phyloP scores from a whole-genome alignment of 2,888 invertebrate species.

The Apantesis nais region DNA sequence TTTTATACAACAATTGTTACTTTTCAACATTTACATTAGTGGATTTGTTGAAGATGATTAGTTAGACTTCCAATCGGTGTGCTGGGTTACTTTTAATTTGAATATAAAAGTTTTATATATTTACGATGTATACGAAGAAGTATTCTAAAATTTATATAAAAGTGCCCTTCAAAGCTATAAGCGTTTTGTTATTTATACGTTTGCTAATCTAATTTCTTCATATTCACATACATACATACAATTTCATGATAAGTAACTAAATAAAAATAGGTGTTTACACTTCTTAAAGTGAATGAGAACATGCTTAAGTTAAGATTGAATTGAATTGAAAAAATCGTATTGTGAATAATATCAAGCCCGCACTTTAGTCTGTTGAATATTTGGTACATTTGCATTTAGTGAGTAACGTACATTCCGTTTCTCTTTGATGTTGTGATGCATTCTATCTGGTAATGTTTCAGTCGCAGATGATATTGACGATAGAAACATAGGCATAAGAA shows the following conservation, averaged over 20 bases:
- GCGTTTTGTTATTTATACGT: neutral
- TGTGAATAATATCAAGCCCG: slow-evolving; percentile 24
- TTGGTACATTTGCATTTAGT: slow-evolving; percentile 56
- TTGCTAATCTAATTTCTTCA: neutral
- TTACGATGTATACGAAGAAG: neutral
- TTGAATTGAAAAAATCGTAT: neutral
- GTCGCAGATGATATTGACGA: slow-evolving; percentile 33
- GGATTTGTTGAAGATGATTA: neutral
- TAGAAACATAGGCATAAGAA: slow-evolving; percentile 1
- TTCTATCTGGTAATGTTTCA: slow-evolving; percentile 42
- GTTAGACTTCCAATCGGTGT: neutral
- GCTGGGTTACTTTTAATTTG: neutral
- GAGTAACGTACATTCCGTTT: slow-evolving; percentile 33
- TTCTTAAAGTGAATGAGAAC: neutral
- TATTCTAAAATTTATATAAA: too few relatives aligned
- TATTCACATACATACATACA: neutral
- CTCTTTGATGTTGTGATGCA: slow-evolving; percentile 53
- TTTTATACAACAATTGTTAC: neutral
- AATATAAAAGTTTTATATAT: neutral
- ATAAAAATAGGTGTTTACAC: neutral
- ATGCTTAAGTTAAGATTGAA: neutral
- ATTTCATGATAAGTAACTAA: neutral
- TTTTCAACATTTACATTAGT: neutral
- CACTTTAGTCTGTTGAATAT: slow-evolving; percentile 38
- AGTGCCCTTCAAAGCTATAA: too few relatives aligned